Percentiles rank a stretch among this genome's conserved stretches.
These are phyloP conservation scores for Adelphocoris suturalis DNA, from an alignment of 2,888 invertebrate species.

Conservation along the genomic window DNA sequence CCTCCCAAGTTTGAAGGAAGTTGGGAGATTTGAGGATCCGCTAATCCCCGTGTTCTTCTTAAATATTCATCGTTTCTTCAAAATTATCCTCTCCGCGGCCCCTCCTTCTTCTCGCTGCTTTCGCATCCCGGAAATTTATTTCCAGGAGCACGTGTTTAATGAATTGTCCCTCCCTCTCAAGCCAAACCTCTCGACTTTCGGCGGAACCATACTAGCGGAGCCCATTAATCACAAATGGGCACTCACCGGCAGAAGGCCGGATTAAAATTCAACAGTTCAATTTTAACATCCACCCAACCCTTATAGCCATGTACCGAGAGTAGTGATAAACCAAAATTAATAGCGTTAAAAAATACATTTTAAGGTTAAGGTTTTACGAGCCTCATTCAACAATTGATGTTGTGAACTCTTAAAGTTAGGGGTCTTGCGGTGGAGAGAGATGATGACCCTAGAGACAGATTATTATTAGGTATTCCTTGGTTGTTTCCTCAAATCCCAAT, in stretches of 20 bases:
- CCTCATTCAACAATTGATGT: too few species aligned
- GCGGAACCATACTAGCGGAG: background rate
- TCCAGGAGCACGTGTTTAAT: slow-evolving; percentile 69
- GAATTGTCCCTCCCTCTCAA: background rate
- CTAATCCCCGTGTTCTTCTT: slow-evolving; percentile 62
- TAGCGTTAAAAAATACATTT: too few species aligned
- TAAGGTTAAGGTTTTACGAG: too few species aligned
- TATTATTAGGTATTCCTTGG: too few species aligned
- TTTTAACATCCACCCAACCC: too few species aligned
- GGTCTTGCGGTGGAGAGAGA: too few species aligned
- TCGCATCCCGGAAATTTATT: slow-evolving; percentile 71
- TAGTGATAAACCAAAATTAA: too few species aligned
- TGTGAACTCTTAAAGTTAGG: too few species aligned
- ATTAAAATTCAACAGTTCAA: too few species aligned
- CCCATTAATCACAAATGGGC: slow-evolving; percentile 42
- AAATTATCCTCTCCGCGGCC: slow-evolving; percentile 56
- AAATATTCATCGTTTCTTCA: slow-evolving; percentile 70
- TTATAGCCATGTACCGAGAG: too few species aligned
- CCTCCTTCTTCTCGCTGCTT: slow-evolving; percentile 27
- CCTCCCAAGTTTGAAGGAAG: slow-evolving; percentile 49
- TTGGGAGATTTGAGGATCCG: slow-evolving; percentile 59
- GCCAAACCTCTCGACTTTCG: background rate
- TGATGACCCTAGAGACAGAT: too few species aligned
- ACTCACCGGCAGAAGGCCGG: background rate
- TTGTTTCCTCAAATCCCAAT: too few species aligned